phyloP scores from a whole-genome alignment of 2,113 vertebrate species.

The Ailurus styani region DNA sequence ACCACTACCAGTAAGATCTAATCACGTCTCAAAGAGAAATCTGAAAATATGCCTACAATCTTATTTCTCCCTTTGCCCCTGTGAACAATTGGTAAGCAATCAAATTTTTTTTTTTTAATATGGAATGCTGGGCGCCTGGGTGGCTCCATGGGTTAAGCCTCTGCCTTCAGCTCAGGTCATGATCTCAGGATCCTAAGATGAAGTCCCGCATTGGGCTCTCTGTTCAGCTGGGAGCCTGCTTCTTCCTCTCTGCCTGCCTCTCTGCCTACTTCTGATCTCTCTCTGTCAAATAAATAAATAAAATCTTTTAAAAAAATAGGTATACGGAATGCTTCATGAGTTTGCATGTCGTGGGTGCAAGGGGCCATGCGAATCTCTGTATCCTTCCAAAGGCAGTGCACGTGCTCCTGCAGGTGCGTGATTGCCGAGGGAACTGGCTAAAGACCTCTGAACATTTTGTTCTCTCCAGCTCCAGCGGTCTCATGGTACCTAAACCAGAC shows the following conservation, averaged over 20 bases:
- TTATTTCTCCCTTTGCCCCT: not conserved
- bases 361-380: not conserved
- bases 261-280: too few relatives aligned
- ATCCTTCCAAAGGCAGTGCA: accelerated
- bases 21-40: not conserved
- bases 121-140: too few relatives aligned
- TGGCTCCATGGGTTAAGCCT: too few relatives aligned
- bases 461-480: not conserved
- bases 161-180: too few relatives aligned
- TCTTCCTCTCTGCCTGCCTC: too few relatives aligned
- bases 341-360: not conserved
- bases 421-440: not conserved
- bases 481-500: too few relatives aligned
- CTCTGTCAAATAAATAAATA: too few relatives aligned
- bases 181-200: too few relatives aligned
- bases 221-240: too few relatives aligned
- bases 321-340: not conserved
- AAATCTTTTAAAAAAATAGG: too few relatives aligned
- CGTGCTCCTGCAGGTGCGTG: not conserved
- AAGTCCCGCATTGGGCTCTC: too few relatives aligned
- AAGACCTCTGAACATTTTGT: not conserved
- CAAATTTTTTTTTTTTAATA: too few relatives aligned
- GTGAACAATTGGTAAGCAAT: accelerated
- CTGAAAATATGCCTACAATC: not conserved
- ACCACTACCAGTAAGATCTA: not conserved